Evolutionary conservation across 2,888 invertebrate genomes (phyloP).

Genomic region (Orthonevra nobilis): DNA sequence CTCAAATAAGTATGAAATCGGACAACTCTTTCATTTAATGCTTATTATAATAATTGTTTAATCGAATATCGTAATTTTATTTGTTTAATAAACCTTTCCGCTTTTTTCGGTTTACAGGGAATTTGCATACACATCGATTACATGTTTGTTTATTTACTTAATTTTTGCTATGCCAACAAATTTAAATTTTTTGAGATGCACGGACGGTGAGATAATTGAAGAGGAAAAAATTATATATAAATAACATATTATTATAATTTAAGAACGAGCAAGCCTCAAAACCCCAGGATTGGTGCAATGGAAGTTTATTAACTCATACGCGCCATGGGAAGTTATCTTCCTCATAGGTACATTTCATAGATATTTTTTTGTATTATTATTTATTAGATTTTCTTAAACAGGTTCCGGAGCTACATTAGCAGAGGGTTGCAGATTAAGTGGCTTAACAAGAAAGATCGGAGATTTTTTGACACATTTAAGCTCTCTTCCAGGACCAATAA

Average conservation of each 20-base stretch:
- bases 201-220: conserved; percentile 31
- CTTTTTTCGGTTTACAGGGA: conserved; percentile 5
- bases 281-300: conserved; percentile 28
- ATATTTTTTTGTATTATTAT: neutral
- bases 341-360: conserved; percentile 25
- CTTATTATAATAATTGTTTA: too few species aligned
- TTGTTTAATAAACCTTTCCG: too few species aligned
- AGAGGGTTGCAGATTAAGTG: conserved; percentile 17
- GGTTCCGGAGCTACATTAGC: conserved; percentile 38
- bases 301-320: conserved; percentile 22
- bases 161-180: conserved; percentile 31
- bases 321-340: conserved; percentile 42
- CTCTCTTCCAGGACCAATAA: neutral
- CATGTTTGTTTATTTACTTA: neutral
- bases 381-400: neutral
- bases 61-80: neutral
- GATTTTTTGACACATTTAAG: conserved; percentile 1
- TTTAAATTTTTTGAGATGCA: conserved; percentile 14
- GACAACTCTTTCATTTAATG: too few species aligned
- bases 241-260: too few species aligned
- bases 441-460: conserved; percentile 3
- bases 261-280: too few species aligned
- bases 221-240: neutral
- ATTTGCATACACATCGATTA: neutral
- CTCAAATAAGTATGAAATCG: too few species aligned